A percentile compares a stretch with the other conserved stretches of the same genome.
These are phyloP conservation scores for Chrysoperla carnea DNA, from an alignment of 1,140 invertebrate species.

Conservation along the genomic window DNA sequence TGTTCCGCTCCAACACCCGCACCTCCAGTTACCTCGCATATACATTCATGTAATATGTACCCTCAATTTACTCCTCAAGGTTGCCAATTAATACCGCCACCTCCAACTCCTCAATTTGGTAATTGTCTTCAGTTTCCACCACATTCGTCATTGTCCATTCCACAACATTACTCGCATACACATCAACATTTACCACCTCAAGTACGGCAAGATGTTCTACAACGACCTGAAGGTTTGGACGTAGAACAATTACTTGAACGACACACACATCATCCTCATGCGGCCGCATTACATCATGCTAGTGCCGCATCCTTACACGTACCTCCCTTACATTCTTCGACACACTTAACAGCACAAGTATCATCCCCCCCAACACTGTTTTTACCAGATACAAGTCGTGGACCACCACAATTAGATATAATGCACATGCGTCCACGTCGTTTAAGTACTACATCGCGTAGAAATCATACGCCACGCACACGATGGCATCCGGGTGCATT, in stretches of 20 bases:
- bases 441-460: conserved; percentile 20
- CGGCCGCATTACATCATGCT: conserved; percentile 10
- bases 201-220: conserved; percentile 6
- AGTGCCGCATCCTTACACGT: conserved; percentile 23
- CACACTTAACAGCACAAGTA: conserved; percentile 20
- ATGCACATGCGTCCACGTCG: conserved; percentile 25
- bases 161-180: conserved; percentile 19
- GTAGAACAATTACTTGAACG: conserved; percentile 19
- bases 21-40: conserved; percentile 22
- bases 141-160: conserved; percentile 15
- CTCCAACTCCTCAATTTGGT: conserved; percentile 21
- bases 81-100: conserved; percentile 8
- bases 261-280: conserved; percentile 17
- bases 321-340: conserved; percentile 24
- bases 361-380: conserved; percentile 33
- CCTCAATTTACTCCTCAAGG: conserved; percentile 13
- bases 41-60: conserved; percentile 26
- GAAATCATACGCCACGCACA: conserved; percentile 27
- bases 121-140: conserved; percentile 14
- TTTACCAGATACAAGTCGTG: conserved; percentile 28
- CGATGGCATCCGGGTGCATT: conserved; percentile 34
- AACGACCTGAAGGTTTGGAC: conserved; percentile 19
- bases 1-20: conserved; percentile 27
- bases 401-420: conserved; percentile 24
- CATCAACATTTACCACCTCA: conserved; percentile 19